A percentile compares a stretch with the other conserved stretches of the same genome.
Evolutionary conservation across 2,113 vertebrate genomes (phyloP).

Genomic region (Taxidea taxus): DNA sequence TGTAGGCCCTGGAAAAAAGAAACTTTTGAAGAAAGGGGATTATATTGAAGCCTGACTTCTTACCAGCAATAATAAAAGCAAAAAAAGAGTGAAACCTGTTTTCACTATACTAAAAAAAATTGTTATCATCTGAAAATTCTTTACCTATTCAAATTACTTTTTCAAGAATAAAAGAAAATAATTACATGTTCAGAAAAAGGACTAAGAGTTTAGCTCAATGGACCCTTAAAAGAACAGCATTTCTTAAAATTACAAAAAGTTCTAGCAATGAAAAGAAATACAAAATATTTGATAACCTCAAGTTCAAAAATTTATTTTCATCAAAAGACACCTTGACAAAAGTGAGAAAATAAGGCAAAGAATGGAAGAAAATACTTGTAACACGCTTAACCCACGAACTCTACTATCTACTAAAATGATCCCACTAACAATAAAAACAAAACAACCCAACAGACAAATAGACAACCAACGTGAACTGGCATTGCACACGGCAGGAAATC

Average conservation of each 20-base stretch:
- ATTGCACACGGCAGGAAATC: neutral
- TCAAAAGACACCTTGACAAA: neutral
- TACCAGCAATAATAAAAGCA: neutral
- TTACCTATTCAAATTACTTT: neutral
- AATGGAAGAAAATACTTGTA: neutral
- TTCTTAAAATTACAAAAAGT: neutral
- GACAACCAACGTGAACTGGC: neutral
- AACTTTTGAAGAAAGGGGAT: neutral
- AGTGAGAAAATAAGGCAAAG: neutral
- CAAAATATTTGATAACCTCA: neutral
- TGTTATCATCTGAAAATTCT: neutral
- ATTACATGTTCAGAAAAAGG: neutral
- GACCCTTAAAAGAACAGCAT: neutral
- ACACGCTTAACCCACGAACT: neutral
- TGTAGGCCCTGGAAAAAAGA: neutral
- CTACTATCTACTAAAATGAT: neutral
- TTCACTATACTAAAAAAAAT: neutral
- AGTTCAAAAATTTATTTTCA: neutral
- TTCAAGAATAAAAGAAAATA: conserved; percentile 12
- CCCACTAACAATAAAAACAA: neutral
- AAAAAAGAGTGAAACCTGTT: neutral
- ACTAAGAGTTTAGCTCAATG: neutral
- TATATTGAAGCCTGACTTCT: neutral
- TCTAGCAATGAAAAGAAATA: neutral
- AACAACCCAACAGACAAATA: neutral